Evolutionary conservation across 1,140 invertebrate genomes (phyloP).

Genomic region (Tetramorium alpestre): DNA sequence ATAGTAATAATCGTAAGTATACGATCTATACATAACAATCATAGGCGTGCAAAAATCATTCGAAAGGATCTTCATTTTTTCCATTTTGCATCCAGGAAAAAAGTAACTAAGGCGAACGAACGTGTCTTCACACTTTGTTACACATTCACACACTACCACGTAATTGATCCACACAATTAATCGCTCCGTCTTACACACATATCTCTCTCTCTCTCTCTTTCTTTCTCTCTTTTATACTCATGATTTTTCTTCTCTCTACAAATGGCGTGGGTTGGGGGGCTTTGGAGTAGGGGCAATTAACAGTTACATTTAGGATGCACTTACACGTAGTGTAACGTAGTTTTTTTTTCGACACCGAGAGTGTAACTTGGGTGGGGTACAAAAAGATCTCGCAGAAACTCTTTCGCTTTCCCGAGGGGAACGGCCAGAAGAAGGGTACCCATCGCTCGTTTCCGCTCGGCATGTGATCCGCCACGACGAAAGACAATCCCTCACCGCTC

Average conservation of each 20-base stretch:
- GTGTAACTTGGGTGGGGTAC: constrained; percentile 79
- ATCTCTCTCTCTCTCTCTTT: constrained; percentile 38
- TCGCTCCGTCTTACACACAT: background rate
- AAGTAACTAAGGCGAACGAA: constrained; percentile 48
- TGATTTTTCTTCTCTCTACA: constrained; percentile 64
- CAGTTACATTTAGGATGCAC: constrained; percentile 74
- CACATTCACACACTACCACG: background rate
- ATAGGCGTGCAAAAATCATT: constrained; percentile 42
- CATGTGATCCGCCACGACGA: background rate
- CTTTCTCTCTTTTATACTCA: background rate
- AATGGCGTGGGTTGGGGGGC: constrained; percentile 71
- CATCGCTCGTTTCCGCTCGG: constrained; percentile 26
- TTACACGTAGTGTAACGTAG: constrained; percentile 73
- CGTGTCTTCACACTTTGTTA: constrained; percentile 24
- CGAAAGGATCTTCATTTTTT: constrained; percentile 16
- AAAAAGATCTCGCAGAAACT: constrained; percentile 72
- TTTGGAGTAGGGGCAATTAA: constrained; percentile 73
- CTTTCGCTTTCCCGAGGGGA: background rate
- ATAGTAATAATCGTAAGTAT: constrained; percentile 34
- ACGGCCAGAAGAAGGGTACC: constrained; percentile 4
- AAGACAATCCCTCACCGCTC: background rate
- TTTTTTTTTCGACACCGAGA: constrained; percentile 77
- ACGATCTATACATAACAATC: constrained; percentile 30
- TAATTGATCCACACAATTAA: background rate
- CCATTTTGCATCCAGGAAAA: constrained; percentile 25